Evolutionary conservation across 2,888 invertebrate species (phyloP).

Genomic region (Microctonus aethiopoides): DNA sequence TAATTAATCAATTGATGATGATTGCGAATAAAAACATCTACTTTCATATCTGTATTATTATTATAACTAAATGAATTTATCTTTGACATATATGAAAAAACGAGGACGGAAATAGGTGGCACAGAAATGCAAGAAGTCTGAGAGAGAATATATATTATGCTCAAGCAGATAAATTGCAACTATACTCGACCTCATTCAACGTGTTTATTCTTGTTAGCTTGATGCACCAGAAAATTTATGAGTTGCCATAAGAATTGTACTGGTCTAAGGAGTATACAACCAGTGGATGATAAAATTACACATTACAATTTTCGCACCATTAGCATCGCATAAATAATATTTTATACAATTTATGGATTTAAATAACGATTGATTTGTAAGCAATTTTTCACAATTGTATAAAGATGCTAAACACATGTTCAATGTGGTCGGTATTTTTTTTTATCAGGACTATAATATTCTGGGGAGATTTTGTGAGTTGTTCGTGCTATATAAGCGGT

Average conservation of each 20-base stretch:
- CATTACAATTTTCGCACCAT: constrained; percentile 26
- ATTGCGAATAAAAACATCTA: background rate
- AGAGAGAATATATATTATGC: background rate
- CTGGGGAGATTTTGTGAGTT: background rate
- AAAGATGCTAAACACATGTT: background rate
- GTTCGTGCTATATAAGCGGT: background rate
- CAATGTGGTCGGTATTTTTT: background rate
- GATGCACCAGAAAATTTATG: constrained; percentile 42
- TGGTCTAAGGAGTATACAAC: constrained; percentile 27
- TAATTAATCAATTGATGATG: background rate
- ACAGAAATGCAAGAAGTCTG: constrained; percentile 8
- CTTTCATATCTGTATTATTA: background rate
- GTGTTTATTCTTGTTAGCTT: constrained; percentile 40
- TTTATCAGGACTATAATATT: no score
- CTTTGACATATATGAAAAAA: background rate
- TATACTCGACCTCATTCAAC: constrained; percentile 38
- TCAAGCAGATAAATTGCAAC: background rate
- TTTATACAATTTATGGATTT: constrained; percentile 35
- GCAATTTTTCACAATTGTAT: background rate
- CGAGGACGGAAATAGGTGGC: constrained; percentile 32
- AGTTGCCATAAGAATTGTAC: constrained; percentile 24
- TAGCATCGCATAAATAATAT: constrained; percentile 40
- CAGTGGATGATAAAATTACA: constrained; percentile 15
- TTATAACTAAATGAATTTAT: background rate
- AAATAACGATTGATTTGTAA: background rate